Conservation (phyloP, 2,888 invertebrate species). For the Eristalis pertinax region DNA sequence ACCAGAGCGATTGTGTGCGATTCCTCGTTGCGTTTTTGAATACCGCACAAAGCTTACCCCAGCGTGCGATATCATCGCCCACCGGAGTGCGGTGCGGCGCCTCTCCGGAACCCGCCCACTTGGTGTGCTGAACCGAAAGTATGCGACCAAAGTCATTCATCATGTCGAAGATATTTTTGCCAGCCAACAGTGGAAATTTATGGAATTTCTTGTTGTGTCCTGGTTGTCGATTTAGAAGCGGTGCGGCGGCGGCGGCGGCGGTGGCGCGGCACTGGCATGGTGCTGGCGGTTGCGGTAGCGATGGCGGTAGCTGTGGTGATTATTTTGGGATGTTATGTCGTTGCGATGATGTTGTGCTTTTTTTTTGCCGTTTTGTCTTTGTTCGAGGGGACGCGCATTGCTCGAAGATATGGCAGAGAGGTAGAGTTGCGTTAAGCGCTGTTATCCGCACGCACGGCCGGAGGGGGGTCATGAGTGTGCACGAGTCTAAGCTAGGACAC, state of each 20-base stretch:
- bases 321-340: slow-evolving; percentile 32
- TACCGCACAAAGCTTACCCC: neutral
- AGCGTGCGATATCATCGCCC: neutral
- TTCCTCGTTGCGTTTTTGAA: slow-evolving; percentile 25
- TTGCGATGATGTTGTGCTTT: slow-evolving; percentile 27
- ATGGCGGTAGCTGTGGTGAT: slow-evolving; percentile 1
- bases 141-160: slow-evolving; percentile 71
- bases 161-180: slow-evolving; percentile 72
- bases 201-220: slow-evolving; percentile 67
- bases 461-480: slow-evolving; percentile 9
- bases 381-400: slow-evolving; percentile 39
- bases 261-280: too few species aligned
- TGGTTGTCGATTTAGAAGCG: slow-evolving; percentile 53
- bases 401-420: neutral
- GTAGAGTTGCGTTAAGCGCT: slow-evolving; percentile 55
- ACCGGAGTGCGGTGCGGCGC: slow-evolving; percentile 2
- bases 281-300: slow-evolving; percentile 16
- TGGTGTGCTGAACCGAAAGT: slow-evolving; percentile 64
- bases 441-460: slow-evolving; percentile 38
- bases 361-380: slow-evolving; percentile 1
- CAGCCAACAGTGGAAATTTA: slow-evolving; percentile 63
- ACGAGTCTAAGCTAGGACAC: neutral
- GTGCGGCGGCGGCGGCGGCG: neutral
- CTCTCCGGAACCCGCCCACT: neutral
- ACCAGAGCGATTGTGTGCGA: slow-evolving; percentile 1